Base-by-base conservation (phyloP, 2,113 vertebrate genomes). In the Oryzias melastigma region DNA sequence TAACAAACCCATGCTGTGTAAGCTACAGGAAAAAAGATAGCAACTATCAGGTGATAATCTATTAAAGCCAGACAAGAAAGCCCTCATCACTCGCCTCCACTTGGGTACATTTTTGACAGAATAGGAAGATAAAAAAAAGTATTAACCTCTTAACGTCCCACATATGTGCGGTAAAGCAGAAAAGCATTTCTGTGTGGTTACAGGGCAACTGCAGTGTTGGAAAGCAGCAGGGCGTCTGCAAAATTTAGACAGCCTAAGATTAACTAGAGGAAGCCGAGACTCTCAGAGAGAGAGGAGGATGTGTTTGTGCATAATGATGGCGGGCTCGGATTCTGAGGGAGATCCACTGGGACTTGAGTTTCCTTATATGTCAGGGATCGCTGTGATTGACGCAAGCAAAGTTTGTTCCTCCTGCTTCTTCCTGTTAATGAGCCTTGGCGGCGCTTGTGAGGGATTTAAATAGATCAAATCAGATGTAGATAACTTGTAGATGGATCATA, bases 391-490 rank as follows among this genome's bases (percentile, higher is more conserved):
- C 77, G 67, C 41, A 18, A 59, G 65, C 62, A 45, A 47, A 49
- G 68, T 79, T 77, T 76, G 69, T 77, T 78, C 61, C 47, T 71
- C 27, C 44, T 68, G 43, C 48, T 42, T 62, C 51, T 41, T 18
- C 16, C 61, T 50, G 35, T 68, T 81, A 84, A 83, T 85, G 77
- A 86, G 65, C 69, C 75, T 70, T 72, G 80, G 75, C 68, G 58
- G 20, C 13, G 53, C 66, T 75, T 72, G 68, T 63, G 57, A 71
- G 27, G 42, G 58, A 71, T 82, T 78, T 63, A 77, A 78, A 69
- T 73, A 75, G 68, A 82, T 78, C 63, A 71, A 77, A 80, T 77
- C 63, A 40, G 62, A 71, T 63, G 55, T 47, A 63, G 60, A 75
- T 58, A 71, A 76, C 52, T 73, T 4, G 35, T 65, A 45, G 54